These are phyloP conservation scores for Tachycineta bicolor DNA, from an alignment of 2,113 vertebrate species.

Conservation along the genomic window DNA sequence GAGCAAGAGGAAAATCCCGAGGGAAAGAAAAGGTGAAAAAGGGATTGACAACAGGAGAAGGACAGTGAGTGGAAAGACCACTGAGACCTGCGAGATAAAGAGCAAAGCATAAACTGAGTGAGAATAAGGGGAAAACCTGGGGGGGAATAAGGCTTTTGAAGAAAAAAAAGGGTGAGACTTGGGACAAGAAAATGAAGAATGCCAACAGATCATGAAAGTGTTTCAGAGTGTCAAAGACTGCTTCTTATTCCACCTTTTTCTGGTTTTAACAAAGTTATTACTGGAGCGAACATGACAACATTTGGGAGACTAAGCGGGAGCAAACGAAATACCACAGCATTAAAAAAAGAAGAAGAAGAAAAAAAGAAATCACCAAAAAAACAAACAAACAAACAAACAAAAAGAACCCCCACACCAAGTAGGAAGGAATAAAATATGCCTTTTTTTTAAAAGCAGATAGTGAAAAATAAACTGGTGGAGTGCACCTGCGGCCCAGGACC, in stretches of 20 bases:
- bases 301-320: not conserved
- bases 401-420: too few species aligned
- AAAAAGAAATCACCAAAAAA: too few species aligned
- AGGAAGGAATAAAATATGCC: accelerated
- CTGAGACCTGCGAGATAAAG: accelerated
- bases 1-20: not conserved
- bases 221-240: not conserved
- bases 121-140: not conserved
- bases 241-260: not conserved
- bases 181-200: not conserved
- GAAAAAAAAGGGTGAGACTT: not conserved
- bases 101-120: not conserved
- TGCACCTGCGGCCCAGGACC: too few species aligned
- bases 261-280: not conserved
- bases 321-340: not conserved
- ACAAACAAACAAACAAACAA: too few species aligned
- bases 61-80: not conserved
- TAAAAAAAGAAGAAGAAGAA: not conserved
- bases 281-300: not conserved
- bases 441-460: not conserved
- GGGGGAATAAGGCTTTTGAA: not conserved
- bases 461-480: not conserved
- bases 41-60: not conserved
- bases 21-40: not conserved
- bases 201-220: not conserved